Conservation (phyloP, 2,797 vertebrate species). For the Pampus argenteus region DNA sequence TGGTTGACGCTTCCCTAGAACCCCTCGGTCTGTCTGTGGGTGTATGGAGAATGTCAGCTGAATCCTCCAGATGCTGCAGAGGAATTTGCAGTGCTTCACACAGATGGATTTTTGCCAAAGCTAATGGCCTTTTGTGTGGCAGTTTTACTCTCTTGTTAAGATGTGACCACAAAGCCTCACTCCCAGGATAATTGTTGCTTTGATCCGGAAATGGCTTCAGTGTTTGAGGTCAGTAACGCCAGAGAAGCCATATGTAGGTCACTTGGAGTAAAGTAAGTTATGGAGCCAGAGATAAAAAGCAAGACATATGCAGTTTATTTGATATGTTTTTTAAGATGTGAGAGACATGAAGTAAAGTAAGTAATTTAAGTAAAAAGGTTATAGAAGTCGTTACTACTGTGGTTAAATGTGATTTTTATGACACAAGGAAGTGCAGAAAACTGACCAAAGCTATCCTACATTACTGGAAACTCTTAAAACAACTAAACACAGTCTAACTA, state of each 20-base stretch:
- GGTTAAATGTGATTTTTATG: too few species aligned
- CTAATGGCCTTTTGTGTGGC: slow-evolving; percentile 52
- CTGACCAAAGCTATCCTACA: too few species aligned
- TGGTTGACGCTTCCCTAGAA: slow-evolving; percentile 56
- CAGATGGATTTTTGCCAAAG: slow-evolving; percentile 65
- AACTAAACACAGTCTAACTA: not conserved
- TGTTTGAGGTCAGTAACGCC: slow-evolving; percentile 22
- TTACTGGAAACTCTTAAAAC: too few species aligned
- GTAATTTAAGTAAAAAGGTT: not conserved
- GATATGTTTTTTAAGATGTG: not conserved
- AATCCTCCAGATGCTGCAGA: slow-evolving; percentile 70
- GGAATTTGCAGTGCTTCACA: slow-evolving; percentile 67
- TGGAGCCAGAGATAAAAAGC: not conserved
- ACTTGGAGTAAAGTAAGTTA: slow-evolving; percentile 18
- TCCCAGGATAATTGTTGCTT: slow-evolving; percentile 39
- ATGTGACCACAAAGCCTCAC: slow-evolving; percentile 26
- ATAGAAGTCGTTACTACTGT: not conserved
- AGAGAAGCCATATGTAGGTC: slow-evolving; percentile 10
- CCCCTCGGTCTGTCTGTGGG: slow-evolving; percentile 39
- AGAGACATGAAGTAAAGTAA: not conserved
- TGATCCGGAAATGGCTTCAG: slow-evolving; percentile 27
- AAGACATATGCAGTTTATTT: not conserved
- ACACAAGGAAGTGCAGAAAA: too few species aligned
- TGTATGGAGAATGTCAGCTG: slow-evolving; percentile 70
- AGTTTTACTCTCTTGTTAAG: slow-evolving; percentile 45